Conservation (phyloP, 2,113 vertebrate species). For the Prionailurus bengalensis region DNA sequence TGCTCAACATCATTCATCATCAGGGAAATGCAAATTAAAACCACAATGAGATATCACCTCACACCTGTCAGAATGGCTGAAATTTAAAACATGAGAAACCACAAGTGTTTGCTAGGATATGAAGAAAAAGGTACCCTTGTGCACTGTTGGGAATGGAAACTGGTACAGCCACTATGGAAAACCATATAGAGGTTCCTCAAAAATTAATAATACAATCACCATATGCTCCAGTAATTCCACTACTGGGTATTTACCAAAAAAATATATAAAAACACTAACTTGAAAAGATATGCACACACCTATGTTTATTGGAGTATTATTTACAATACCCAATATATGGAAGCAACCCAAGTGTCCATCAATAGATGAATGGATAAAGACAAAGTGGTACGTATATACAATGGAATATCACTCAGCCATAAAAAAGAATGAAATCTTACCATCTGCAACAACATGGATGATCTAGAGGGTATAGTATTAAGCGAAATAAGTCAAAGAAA, state of each 20-base stretch:
- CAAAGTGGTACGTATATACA: background rate
- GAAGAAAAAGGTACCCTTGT: background rate
- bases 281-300: background rate
- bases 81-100: background rate
- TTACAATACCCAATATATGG: background rate
- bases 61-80: background rate
- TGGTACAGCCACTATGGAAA: background rate
- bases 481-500: background rate
- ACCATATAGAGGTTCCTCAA: background rate
- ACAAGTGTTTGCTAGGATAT: background rate
- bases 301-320: background rate
- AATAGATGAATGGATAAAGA: background rate
- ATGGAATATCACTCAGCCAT: background rate
- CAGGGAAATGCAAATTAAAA: background rate
- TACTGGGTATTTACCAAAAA: background rate
- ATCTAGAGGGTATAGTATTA: background rate
- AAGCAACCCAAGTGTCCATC: background rate
- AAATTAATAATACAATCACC: background rate
- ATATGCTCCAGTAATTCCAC: background rate
- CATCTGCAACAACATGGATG: background rate
- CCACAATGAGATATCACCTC: background rate
- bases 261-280: background rate
- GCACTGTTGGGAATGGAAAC: background rate
- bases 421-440: background rate
- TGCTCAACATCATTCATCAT: background rate